Base-by-base conservation (phyloP, 2,888 invertebrate genomes). In the Prenolepis imparis region DNA sequence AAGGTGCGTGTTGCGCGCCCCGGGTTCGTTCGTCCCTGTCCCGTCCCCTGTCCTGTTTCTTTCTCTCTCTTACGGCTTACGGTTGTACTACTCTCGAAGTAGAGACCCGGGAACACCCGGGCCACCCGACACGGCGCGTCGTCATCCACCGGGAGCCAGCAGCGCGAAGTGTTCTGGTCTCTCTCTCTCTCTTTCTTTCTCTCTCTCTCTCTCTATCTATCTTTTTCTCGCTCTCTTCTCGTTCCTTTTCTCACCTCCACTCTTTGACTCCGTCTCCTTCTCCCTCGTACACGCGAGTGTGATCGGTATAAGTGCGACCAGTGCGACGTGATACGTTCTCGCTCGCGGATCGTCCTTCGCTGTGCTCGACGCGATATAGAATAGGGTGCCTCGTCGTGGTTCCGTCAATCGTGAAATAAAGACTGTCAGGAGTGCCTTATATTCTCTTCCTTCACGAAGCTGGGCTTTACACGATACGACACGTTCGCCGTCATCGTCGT, bases 1-100 rank as follows among this genome's bases (percentile, higher is more conserved):
- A 89, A 91, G 90, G 91, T 91, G 91, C 88, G 91, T 90, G 68
- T 73, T 28, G 59, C 70, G 73, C 15, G 74, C 36, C 21, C 21
- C 55, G 55, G 48, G 48, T 52, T 52, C 48, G n/a, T 52, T 52
- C 48, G 48, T n/a, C 48, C 48, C 28, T 28, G 48, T 36, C 36
- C n/a, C 48, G 48, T 18, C n/a, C 48, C 4, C 36, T 36, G 3
- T 36, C 5, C 36, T 36, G 0, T 36, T 28, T 28, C 28, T 28
- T 28, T 28, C 28, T 28, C 28, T 28, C 28, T 28, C 28, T 28
- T n/a, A n/a, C 28, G 28, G 28, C 28, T 28, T 3, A 28, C 3
- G 28, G 4, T 36, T 48, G 8, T 88, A 91, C 88, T 87, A 86
- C 84, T 68, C 63, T 66, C 68, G 78, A 52, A 36, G 36, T 36